phyloP scores from a whole-genome alignment of 1,140 invertebrate genomes.

The Atta texana region DNA sequence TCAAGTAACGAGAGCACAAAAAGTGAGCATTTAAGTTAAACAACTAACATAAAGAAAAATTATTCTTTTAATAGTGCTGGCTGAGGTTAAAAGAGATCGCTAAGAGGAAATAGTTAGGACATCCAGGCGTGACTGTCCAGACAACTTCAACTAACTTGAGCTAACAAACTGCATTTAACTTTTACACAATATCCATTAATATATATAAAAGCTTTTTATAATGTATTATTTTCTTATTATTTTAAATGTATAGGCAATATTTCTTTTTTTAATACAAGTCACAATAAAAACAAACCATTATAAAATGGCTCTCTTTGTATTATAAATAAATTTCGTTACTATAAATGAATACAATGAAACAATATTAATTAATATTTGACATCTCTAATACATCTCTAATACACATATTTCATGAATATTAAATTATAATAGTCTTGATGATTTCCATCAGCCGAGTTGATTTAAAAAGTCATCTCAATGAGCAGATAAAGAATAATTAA shows the following conservation, averaged over 20 bases:
- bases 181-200: slow-evolving; percentile 1
- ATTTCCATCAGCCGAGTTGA: background rate
- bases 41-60: slow-evolving; percentile 30
- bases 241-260: background rate
- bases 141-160: slow-evolving; percentile 10
- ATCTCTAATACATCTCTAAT: background rate
- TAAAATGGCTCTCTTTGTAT: background rate
- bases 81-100: slow-evolving; percentile 62
- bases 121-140: background rate
- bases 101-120: background rate
- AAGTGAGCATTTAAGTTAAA: slow-evolving; percentile 21
- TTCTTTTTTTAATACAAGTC: background rate
- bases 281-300: background rate
- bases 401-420: background rate
- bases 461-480: slow-evolving; percentile 5
- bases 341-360: background rate
- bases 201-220: background rate
- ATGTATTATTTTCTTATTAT: slow-evolving; percentile 32
- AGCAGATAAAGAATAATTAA: slow-evolving; percentile 40
- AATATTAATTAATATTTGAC: background rate
- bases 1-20: background rate
- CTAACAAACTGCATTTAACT: background rate
- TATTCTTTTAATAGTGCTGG: slow-evolving; percentile 68
- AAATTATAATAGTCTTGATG: background rate
- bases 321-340: background rate